Evolutionary conservation across 2,888 invertebrate genomes (phyloP), one percentile per base, ranked within the genome.

Genomic region (Dendrolimus houi): DNA sequence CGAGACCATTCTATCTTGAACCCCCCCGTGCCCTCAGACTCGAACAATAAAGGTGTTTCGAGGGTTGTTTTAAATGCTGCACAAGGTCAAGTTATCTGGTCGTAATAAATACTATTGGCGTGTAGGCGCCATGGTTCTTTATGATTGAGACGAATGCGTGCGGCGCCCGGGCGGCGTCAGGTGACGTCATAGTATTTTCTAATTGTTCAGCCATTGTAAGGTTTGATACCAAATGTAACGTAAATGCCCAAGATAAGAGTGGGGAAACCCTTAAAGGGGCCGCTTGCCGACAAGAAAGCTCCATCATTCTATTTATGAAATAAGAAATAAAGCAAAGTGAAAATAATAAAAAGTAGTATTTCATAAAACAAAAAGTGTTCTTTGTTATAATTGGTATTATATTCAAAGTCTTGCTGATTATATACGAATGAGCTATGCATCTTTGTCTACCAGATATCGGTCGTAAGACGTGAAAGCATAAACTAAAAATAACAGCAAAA

Each of bases 121-220:
- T 63, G 56, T 57, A 70, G 79, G 79, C 79, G 79, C 81, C 81
- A 70, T 41, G 61, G 67, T 75, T 80, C 76, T 81, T 81, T 80
- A 80, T 76, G 63, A 67, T 63, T 64, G 70, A 71, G 76, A 74
- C 72, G 79, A 61, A 64, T 64, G 65, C 81, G 81, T 81, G 78
- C 60, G 81, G 79, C 79, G 80, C 77, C 79, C 64, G 59, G 54
- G 62, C 63, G 79, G 62, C 68, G 68, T 57, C 57, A 52, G 59
- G 61, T 72, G 75, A 75, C 72, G 73, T 76, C 72, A 73, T 54
- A 53, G 9, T 47, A 47, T 47, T 47, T 47, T 9, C 8, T 47
- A 47, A 47, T 47, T 47, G 47, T 47, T 12, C 47, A 9, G 12
- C 47, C 2, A 47, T 47, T 47, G 47, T 47, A 47, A 9, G 47